These are phyloP conservation scores for Gymnorhina tibicen DNA, from an alignment of 2,113 vertebrate species.

Conservation along the genomic window DNA sequence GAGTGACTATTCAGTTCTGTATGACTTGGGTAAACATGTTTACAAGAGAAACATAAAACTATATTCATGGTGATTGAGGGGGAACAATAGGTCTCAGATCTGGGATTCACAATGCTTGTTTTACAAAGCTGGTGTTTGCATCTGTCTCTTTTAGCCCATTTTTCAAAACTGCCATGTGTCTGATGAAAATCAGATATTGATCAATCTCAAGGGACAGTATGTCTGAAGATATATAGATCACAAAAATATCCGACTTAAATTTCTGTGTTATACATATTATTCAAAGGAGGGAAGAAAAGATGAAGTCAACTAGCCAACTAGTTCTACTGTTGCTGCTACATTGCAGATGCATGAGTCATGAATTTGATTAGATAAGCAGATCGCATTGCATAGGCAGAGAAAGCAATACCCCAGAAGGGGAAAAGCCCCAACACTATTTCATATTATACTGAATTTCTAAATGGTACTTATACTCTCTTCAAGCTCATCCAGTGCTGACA, in stretches of 20 bases:
- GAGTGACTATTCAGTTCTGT: not conserved
- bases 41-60: not conserved
- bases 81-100: not conserved
- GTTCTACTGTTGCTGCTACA: not conserved
- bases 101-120: not conserved
- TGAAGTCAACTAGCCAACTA: not conserved
- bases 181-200: not conserved
- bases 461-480: not conserved
- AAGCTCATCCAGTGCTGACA: not conserved
- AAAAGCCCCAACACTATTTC: not conserved
- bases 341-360: not conserved
- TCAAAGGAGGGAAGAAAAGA: not conserved
- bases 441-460: constrained; percentile 6
- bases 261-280: not conserved
- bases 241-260: not conserved
- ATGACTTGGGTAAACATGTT: not conserved
- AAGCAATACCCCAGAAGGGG: not conserved
- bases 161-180: not conserved
- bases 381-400: constrained; percentile 5
- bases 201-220: not conserved
- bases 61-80: not conserved
- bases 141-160: not conserved
- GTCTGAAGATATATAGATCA: not conserved
- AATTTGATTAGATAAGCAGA: constrained; percentile 14
- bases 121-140: not conserved